Evolutionary conservation across 2,113 vertebrate species (phyloP).

Genomic region (Platichthys stellatus): DNA sequence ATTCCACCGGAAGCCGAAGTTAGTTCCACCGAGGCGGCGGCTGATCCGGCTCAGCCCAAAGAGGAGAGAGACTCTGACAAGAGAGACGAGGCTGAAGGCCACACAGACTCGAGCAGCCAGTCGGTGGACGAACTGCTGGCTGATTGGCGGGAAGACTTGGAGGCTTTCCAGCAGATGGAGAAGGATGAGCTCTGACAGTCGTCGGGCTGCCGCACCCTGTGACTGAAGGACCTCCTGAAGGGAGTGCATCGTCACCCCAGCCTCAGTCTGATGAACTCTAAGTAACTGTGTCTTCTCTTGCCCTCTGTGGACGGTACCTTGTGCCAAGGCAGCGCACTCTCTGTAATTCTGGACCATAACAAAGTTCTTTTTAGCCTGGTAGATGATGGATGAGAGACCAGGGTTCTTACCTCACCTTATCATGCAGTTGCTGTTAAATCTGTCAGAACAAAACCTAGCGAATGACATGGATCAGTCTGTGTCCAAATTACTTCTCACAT

Average conservation of each 20-base stretch:
- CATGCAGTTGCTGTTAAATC: conserved; percentile 47
- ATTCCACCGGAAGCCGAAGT: conserved; percentile 38
- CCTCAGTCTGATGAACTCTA: conserved; percentile 22
- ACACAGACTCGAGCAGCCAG: conserved; percentile 72
- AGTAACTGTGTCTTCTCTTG: conserved; percentile 31
- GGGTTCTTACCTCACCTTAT: conserved; percentile 50
- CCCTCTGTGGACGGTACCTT: conserved; percentile 31
- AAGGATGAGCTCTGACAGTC: conserved; percentile 96
- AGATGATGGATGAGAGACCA: conserved; percentile 31
- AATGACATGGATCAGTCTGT: conserved; percentile 41
- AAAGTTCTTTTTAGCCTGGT: conserved; percentile 40
- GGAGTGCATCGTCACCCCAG: conserved; percentile 30
- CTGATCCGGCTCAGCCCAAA: conserved; percentile 4
- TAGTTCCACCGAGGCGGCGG: conserved; percentile 4
- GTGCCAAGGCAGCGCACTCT: conserved; percentile 45
- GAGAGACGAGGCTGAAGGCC: conserved; percentile 54
- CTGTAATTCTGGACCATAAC: conserved; percentile 46
- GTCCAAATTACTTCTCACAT: conserved; percentile 27
- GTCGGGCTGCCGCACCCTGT: conserved; percentile 8
- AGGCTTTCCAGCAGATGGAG: conserved; percentile 99
- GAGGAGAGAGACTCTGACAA: conserved; percentile 56
- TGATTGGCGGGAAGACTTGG: conserved; percentile 98
- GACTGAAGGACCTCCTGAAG: conserved; percentile 18
- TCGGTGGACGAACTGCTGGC: conserved; percentile 93
- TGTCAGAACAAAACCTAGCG: conserved; percentile 27